Percentiles rank a stretch among this genome's conserved stretches.
Evolutionary conservation across 2,797 vertebrate species (phyloP).

Genomic region (Malacoraja senta): DNA sequence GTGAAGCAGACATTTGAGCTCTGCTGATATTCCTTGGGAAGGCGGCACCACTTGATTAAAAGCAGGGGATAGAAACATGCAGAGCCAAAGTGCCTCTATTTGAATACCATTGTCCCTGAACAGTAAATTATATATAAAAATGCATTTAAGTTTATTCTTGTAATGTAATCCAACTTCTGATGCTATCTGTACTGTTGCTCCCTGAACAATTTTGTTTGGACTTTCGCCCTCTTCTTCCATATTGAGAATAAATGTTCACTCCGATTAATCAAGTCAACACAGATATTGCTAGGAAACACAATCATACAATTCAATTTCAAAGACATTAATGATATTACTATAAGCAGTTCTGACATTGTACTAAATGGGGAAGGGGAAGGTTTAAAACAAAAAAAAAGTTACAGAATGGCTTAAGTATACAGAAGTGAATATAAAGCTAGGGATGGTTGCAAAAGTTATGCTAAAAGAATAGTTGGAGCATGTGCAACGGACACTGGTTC

Average conservation of each 20-base stretch:
- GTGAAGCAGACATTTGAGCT: neutral
- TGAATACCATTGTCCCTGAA: neutral
- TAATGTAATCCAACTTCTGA: neutral
- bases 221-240: neutral
- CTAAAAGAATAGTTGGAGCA: neutral
- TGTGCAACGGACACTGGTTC: too few relatives aligned
- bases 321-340: neutral
- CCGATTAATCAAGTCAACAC: neutral
- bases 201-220: neutral
- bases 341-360: neutral
- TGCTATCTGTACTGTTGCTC: neutral
- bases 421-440: neutral
- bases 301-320: neutral
- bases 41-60: neutral
- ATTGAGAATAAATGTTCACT: constrained; percentile 6
- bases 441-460: neutral
- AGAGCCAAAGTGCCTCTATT: neutral
- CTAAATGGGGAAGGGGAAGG: neutral
- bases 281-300: neutral
- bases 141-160: neutral
- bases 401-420: neutral
- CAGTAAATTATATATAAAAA: neutral
- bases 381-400: neutral
- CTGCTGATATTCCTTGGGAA: neutral
- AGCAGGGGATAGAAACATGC: neutral